These are phyloP conservation scores for Trogon melanurus DNA, from an alignment of 2,113 vertebrate species.

Conservation along the genomic window DNA sequence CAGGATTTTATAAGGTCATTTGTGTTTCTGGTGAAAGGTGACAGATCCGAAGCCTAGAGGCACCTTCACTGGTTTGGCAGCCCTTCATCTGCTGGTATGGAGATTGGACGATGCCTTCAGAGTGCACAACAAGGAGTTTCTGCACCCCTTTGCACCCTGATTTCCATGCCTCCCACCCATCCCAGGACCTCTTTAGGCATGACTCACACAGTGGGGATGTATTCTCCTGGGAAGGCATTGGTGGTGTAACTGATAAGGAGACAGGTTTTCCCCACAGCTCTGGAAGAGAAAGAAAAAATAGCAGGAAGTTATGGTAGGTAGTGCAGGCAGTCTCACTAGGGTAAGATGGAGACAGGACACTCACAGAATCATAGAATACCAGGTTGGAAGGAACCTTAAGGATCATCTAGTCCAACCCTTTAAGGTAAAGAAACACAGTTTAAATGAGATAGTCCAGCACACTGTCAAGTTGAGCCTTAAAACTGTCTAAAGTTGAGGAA, in stretches of 20 bases:
- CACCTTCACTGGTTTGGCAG: neutral
- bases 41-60: neutral
- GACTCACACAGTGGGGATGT: constrained; percentile 98
- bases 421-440: no score
- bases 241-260: constrained; percentile 98
- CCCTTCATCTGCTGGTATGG: neutral
- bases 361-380: no score
- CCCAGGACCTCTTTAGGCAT: neutral
- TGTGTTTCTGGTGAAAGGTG: neutral
- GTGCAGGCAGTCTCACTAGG: neutral
- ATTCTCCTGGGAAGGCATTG: constrained; percentile 97
- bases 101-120: neutral
- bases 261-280: constrained; percentile 98
- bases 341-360: neutral
- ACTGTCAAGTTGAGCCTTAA: no score
- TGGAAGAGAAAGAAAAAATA: constrained; percentile 67
- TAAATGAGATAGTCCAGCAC: no score
- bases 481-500: no score
- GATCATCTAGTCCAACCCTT: no score
- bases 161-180: neutral
- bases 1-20: neutral
- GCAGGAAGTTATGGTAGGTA: neutral
- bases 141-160: neutral
- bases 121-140: neutral
- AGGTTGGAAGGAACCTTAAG: no score